Evolutionary conservation across 2,888 invertebrate species (phyloP).

Genomic region (Diaphora mendica): DNA sequence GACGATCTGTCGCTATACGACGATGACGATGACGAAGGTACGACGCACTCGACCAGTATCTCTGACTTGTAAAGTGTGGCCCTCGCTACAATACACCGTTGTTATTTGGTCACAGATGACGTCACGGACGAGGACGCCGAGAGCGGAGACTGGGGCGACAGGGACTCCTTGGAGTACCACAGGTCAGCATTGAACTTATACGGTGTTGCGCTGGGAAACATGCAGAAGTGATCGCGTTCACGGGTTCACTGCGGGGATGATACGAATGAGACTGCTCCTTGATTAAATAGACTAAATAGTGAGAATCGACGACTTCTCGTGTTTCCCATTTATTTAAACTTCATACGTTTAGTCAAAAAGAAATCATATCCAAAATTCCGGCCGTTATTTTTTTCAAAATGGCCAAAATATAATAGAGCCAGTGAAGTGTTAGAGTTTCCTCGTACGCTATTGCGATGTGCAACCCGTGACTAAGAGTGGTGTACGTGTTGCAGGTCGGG

Average conservation of each 20-base stretch:
- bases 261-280: background rate
- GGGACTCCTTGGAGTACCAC: constrained; percentile 34
- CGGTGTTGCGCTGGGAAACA: too few species aligned
- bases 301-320: background rate
- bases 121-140: constrained; percentile 65
- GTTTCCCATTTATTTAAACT: background rate
- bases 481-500: constrained; percentile 16
- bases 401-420: background rate
- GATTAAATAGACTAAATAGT: background rate
- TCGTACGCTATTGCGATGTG: background rate
- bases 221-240: too few species aligned
- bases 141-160: constrained; percentile 59
- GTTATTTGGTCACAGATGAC: constrained; percentile 53
- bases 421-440: constrained; percentile 9
- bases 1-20: constrained; percentile 65
- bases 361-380: background rate
- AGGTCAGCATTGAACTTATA: background rate
- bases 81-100: background rate
- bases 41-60: background rate
- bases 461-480: background rate
- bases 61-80: background rate
- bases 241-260: background rate
- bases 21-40: constrained; percentile 59
- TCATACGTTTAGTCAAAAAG: background rate
- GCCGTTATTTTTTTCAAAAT: too few species aligned